Base-by-base conservation (phyloP, 2,888 invertebrate genomes). In the Mayetiola destructor region DNA sequence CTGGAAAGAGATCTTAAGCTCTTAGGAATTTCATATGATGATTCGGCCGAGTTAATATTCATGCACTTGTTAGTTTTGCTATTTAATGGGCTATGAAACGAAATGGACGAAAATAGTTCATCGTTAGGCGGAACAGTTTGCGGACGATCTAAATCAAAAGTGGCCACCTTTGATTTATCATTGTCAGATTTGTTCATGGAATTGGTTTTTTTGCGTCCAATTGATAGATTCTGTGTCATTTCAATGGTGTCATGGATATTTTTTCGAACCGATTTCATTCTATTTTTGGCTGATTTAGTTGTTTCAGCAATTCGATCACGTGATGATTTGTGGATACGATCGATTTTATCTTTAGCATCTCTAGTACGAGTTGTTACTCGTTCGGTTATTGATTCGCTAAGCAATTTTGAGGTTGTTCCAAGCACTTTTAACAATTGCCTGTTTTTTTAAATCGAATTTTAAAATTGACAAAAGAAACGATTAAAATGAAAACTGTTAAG, bases 301-400 rank as follows among this genome's bases (percentile, higher is more conserved):
- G 71, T 68, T 60, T 71, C 70, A 4, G 64, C 61, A 2, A 72
- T 59, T 20, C 66, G 63, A 53, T 69, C 68, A 3, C 66, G 66
- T 21, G 72, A 72, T 40, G 64, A 66, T 62, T 69, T 70, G 0
- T 70, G 62, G 59, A 72, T 71, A 61, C 66, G 69, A 58, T 71
- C 70, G 27, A 72, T 58, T n/a, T 68, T 68, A 58, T 69, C 67
- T 61, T 67, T 69, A 20, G 71, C 71, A 10, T 67, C 69, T 59
- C 68, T 70, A 2, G 70, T 71, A 58, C 65, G 69, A 58, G 64
- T 62, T 5, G 66, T 66, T n/a, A 72, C 66, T 6, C 72, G 67
- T 60, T 73, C 72, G 4, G 69, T 65, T 57, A 72, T 69, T 2
- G 73, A 67, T 63, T 71, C 71, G 53, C 69, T 67, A 14, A 72